Base-by-base conservation (phyloP, 1,140 invertebrate species). In the Calosoma granatense region DNA sequence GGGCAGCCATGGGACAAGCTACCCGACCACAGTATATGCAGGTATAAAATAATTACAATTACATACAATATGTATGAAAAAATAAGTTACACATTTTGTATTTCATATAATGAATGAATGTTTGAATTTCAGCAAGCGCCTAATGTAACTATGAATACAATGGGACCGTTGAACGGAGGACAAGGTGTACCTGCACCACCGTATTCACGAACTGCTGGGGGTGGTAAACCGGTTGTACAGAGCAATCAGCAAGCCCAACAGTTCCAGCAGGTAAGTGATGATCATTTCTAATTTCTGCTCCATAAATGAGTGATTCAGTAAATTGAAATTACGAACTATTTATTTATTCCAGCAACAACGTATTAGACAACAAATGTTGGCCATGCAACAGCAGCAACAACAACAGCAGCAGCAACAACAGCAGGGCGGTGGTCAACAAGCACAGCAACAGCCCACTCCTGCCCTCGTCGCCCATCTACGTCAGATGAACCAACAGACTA, bases 91-190 rank as follows among this genome's bases (percentile, higher is more conserved):
- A 11, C 22, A 9, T 53, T 51, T 17, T 51, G 30, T 36, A n/a
- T 36, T 36, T 9, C n/a, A n/a, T n/a, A n/a, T n/a, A n/a, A n/a
- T n/a, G n/a, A n/a, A n/a, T 41, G 68, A 9, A 59, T 63, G 1
- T 65, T 63, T 2, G 70, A 69, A 54, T 64, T 71, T 64, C 69
- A 72, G 59, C 69, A 70, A 55, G 69, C 67, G 3, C 70, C 70
- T 12, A 72, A 72, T 54, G 69, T 72, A 1, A 72, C 70, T 1
- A 72, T 72, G 70, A 72, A 70, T 54, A 61, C 70, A 0, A 70
- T 66, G 43, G 65, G 69, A 63, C 61, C 60, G 22, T 58, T 59
- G 1, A 68, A 69, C 62, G 63, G 65, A 14, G 64, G 57, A 4
- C 67, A 68, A 61, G 65, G 61, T 14, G 56, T 67, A n/a, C 65